Conservation (phyloP, 2,113 vertebrate species). For the Carollia perspicillata region DNA sequence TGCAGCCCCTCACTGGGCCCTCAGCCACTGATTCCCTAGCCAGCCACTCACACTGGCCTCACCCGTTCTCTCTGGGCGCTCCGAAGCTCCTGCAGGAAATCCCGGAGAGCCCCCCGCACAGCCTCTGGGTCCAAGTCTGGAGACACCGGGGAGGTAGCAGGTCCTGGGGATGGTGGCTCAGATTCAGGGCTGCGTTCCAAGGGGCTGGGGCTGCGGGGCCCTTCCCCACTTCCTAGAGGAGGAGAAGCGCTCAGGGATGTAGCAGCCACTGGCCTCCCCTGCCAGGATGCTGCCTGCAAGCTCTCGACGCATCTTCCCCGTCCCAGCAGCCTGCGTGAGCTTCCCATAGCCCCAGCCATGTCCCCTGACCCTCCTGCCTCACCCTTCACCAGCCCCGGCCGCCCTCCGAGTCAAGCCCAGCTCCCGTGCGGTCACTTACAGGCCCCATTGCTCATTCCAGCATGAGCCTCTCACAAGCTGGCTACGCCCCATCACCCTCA, state of each 20-base stretch:
- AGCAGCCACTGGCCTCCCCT: neutral
- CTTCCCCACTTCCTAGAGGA: slow-evolving; percentile 54
- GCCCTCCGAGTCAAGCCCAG: neutral
- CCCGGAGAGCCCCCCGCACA: slow-evolving; percentile 86
- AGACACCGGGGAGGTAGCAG: slow-evolving; percentile 62
- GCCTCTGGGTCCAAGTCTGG: slow-evolving; percentile 87
- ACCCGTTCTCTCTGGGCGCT: slow-evolving; percentile 90
- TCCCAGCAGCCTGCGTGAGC: accelerated
- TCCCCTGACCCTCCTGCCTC: neutral
- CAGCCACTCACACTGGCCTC: neutral
- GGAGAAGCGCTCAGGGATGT: neutral
- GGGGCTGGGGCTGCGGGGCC: slow-evolving; percentile 66
- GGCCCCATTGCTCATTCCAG: neutral
- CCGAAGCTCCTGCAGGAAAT: slow-evolving; percentile 91
- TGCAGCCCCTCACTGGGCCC: neutral
- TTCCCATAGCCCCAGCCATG: accelerated
- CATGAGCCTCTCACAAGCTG: neutral
- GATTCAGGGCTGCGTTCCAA: slow-evolving; percentile 80
- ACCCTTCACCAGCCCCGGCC: too few relatives aligned
- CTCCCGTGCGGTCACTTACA: neutral
- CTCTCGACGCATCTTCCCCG: accelerated
- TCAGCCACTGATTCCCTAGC: accelerated
- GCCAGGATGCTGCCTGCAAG: neutral
- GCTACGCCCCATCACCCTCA: neutral
- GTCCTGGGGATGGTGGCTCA: slow-evolving; percentile 82